Evolutionary conservation across 92 coral and sea anemone species (phyloP), one percentile per base, ranked within the genome.

Genomic region (Diadumene lineata): DNA sequence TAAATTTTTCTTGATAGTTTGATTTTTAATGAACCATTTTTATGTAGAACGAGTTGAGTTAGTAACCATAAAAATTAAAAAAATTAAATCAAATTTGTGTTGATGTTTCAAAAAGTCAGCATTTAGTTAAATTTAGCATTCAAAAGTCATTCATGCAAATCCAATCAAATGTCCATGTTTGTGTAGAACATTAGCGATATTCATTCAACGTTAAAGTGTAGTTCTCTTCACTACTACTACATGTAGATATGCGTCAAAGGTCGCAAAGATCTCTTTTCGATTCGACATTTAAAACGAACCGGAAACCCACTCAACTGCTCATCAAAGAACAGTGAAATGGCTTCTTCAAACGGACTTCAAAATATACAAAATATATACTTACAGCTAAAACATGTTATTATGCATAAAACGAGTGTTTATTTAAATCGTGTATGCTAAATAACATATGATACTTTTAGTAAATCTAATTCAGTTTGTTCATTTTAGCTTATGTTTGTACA

Each of bases 221-320:
- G 33, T 61, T 26, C 18, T 61, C 32, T 23, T 24, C 30, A 25
- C 46, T 19, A 27, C n/a, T 64, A 31, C 10, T 11, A 7, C 6
- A 8, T 25, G 72, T 65, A 29, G 2, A 32, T 23, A 32, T 46
- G 60, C 44, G 74, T 26, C 24, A 70, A 57, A 70, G 44, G 75
- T 58, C 64, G 28, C 22, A 23, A 51, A 46, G 38, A 70, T 70
- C 9, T 24, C 61, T 50, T 26, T 70, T 43, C 22, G 43, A 46
- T 38, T 38, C 7, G 77, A 55, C 31, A 72, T 32, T 22, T 66
- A 34, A 72, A 8, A 32, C 66, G 43, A 72, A 72, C 77, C 77
- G 77, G 77, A 72, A 72, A 57, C 50, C 77, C 68, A 62, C 31
- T 62, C 68, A 30, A 27, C 2, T 62, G 68, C 64, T 11, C 27